These are phyloP conservation scores for Pelobates fuscus DNA, from an alignment of 2,113 vertebrate species.

Conservation along the genomic window DNA sequence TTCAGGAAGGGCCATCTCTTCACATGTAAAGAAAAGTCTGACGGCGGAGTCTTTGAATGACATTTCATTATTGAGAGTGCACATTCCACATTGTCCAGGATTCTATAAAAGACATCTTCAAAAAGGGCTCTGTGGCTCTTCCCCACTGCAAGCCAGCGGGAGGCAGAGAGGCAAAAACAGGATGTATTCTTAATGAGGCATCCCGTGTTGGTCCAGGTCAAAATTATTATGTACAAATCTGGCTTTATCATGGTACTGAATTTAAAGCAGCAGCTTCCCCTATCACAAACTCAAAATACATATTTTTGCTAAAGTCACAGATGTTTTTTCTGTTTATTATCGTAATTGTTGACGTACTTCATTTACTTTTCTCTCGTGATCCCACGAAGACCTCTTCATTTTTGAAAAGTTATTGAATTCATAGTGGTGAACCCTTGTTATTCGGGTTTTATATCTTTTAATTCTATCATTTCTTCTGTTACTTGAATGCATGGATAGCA, in stretches of 20 bases:
- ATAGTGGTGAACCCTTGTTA: no score
- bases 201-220: constrained; percentile 53
- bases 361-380: no score
- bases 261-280: constrained; percentile 36
- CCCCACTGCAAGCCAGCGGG: background rate
- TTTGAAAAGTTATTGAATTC: no score
- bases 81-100: constrained; percentile 59
- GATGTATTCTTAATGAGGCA: constrained; percentile 58
- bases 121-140: constrained; percentile 58
- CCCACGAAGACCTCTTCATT: no score
- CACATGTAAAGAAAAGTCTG: constrained; percentile 60
- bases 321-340: no score
- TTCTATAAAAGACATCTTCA: constrained; percentile 57
- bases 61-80: constrained; percentile 61
- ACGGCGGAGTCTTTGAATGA: constrained; percentile 58
- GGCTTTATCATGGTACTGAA: constrained; percentile 31
- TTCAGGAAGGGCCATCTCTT: constrained; percentile 53
- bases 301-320: no score
- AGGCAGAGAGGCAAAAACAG: constrained; percentile 52
- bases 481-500: no score
- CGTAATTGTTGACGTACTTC: no score
- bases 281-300: background rate
- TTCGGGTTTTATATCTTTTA: no score
- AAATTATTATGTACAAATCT: constrained; percentile 55
- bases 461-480: no score